A percentile compares a stretch with the other conserved stretches of the same genome.
phyloP scores from a whole-genome alignment of 1,140 invertebrate species.

The Eubasilissa regina region DNA sequence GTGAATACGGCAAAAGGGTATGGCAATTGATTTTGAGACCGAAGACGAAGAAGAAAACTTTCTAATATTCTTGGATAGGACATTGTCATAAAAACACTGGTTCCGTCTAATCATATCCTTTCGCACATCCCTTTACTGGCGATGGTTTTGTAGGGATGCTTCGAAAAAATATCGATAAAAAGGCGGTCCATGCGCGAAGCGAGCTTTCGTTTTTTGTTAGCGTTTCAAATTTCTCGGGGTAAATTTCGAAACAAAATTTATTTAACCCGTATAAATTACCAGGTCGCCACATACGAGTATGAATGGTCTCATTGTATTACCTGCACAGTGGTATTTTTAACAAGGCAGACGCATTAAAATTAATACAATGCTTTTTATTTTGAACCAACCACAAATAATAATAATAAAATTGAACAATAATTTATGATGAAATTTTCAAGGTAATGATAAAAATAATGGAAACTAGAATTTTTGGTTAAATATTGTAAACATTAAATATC shows the following conservation, averaged over 20 bases:
- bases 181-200: constrained; percentile 6
- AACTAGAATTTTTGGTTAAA: no score
- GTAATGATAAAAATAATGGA: no score
- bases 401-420: no score
- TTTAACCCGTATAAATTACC: constrained; percentile 37
- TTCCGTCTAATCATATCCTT: constrained; percentile 20
- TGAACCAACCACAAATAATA: no score
- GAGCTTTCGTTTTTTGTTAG: constrained; percentile 19
- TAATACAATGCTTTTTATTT: no score
- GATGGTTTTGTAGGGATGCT: constrained; percentile 3
- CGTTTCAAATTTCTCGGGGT: constrained; percentile 14
- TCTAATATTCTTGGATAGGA: constrained; percentile 25
- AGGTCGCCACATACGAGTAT: neutral
- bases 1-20: constrained; percentile 21
- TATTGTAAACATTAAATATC: no score
- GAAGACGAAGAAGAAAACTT: constrained; percentile 7
- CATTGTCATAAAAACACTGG: constrained; percentile 29
- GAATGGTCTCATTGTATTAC: neutral
- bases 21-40: constrained; percentile 11
- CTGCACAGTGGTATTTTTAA: neutral
- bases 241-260: constrained; percentile 30
- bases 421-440: no score
- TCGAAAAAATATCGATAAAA: constrained; percentile 11
- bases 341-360: neutral
- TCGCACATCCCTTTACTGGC: constrained; percentile 2